These are phyloP conservation scores for Orcinus orca DNA, from an alignment of 2,113 vertebrate genomes.

Conservation along the genomic window DNA sequence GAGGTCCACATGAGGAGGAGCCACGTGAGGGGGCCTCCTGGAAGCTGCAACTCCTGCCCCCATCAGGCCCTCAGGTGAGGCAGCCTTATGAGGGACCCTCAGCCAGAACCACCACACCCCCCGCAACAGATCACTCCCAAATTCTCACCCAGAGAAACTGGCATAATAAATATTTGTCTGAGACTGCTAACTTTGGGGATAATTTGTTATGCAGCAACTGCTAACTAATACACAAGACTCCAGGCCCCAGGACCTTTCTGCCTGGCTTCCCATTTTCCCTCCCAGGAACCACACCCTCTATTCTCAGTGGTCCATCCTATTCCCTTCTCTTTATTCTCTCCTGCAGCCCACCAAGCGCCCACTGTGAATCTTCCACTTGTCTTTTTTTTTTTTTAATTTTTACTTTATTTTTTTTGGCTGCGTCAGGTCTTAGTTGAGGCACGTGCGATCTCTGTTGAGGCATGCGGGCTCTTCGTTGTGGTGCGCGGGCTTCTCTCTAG, in stretches of 20 bases:
- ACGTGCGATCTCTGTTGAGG: too few relatives aligned
- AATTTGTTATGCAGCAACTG: not conserved
- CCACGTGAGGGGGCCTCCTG: not conserved
- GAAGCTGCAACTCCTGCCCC: not conserved
- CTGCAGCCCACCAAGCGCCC: accelerated
- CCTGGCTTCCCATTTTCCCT: not conserved
- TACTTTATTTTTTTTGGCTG: not conserved
- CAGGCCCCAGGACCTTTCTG: not conserved
- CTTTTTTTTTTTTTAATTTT: not conserved
- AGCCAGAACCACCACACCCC: not conserved
- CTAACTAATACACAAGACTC: not conserved
- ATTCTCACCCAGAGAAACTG: not conserved
- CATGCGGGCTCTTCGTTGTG: too few relatives aligned
- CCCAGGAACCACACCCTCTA: not conserved
- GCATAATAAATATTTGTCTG: not conserved
- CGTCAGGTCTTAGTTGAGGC: not conserved
- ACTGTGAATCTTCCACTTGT: not conserved
- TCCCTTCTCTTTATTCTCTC: not conserved
- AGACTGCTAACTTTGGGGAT: not conserved
- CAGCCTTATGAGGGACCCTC: not conserved
- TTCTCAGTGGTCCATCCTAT: not conserved
- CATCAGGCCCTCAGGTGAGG: not conserved
- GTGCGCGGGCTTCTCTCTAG: too few relatives aligned
- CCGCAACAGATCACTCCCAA: not conserved
- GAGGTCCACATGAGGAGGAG: accelerated